Base-by-base conservation (phyloP, 2,797 vertebrate genomes). In the Pipistrellus nathusii region DNA sequence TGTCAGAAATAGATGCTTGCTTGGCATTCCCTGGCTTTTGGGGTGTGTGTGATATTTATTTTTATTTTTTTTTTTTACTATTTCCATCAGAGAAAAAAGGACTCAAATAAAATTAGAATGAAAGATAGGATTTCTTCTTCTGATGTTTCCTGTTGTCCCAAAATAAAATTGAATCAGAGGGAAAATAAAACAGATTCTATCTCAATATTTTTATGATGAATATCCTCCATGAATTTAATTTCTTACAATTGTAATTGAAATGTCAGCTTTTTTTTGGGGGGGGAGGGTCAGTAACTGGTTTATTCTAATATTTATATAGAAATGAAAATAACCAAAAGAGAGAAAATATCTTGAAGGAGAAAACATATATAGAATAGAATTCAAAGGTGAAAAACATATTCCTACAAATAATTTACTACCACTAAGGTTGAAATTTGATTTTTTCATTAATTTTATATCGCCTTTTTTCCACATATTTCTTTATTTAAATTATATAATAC, bases 41-140 rank as follows among this genome's bases (percentile, higher is more conserved):
- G 14, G 62, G 20, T 64, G 12, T 21, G n/a, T 1, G 20, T 48
- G 38, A n/a, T 30, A 27, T 64, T 41, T 69, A 35, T 69, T 68
- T 78, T 72, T 48, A 41, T 71, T 78, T 68, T 41, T 48, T 20
- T n/a, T n/a, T 75, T 81, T 71, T 48, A 48, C 14, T 44, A 51
- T 86, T 84, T 88, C 71, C 32, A 75, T 41, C n/a, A 77, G 32
- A 95, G 21, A 27, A 84, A 89, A 92, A 53, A 62, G 53, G 57
- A 93, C 30, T 85, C 46, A 83, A 75, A 85, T 81, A 89, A 88
- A 92, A 84, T 46, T 76, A 17, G 32, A 53, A 78, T 55, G 46
- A 85, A 89, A 59, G 30, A 81, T 6, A 81, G 13, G 57, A 72
- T 91, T 88, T 80, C 51, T 48, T 32, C 30, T 88, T 32, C 35